phyloP scores from a whole-genome alignment of 2,888 invertebrate genomes.

The Fragum sueziense region DNA sequence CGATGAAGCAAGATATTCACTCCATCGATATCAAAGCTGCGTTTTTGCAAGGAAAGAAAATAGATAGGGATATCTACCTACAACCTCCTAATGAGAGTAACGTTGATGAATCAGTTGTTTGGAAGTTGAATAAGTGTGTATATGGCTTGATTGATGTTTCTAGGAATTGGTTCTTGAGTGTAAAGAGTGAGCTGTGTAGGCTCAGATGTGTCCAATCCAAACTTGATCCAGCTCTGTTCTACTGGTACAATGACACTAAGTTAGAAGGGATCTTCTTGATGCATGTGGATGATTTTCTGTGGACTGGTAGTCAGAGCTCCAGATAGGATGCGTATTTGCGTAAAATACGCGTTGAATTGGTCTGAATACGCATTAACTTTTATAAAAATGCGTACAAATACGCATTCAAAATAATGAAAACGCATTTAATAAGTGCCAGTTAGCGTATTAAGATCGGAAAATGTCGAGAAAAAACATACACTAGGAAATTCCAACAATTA shows the following conservation, averaged over 20 bases:
- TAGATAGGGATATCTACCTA: conserved; percentile 25
- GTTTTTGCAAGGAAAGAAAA: conserved; percentile 40
- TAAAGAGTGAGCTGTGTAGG: conserved; percentile 28
- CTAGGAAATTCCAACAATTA: too few species aligned
- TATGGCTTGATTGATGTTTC: conserved; percentile 51
- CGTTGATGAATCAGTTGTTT: conserved; percentile 23
- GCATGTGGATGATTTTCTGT: conserved; percentile 59
- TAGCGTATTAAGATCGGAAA: too few species aligned
- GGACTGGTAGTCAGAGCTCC: conserved; percentile 32
- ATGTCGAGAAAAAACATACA: too few species aligned
- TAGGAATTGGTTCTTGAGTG: conserved; percentile 48
- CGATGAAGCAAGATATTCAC: conserved; percentile 22
- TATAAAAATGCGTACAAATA: too few species aligned
- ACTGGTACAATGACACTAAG: conserved; percentile 27
- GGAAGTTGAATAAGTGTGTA: conserved; percentile 41
- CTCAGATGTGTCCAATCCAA: conserved; percentile 40
- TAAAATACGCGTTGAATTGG: too few species aligned
- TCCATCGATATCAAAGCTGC: conserved; percentile 50
- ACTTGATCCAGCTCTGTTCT: conserved; percentile 54
- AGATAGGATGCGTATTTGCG: too few species aligned
- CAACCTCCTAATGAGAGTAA: conserved; percentile 25
- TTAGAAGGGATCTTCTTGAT: conserved; percentile 43
- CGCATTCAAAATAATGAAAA: too few species aligned
- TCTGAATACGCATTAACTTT: too few species aligned
- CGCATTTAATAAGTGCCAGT: too few species aligned